phyloP scores from a whole-genome alignment of 2,113 vertebrate species.

The Antechinus stuartii region DNA sequence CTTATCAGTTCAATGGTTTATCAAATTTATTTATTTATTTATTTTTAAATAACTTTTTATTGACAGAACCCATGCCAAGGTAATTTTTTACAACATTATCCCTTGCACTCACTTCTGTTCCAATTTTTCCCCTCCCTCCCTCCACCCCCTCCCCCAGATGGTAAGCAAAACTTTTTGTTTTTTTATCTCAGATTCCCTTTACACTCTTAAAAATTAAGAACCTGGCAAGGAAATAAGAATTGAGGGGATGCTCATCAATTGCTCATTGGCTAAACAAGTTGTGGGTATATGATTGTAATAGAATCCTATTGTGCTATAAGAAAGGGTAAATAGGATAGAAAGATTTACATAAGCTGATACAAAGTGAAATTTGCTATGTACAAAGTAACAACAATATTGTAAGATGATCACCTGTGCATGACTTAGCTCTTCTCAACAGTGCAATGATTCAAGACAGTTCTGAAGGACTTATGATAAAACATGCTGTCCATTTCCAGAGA shows the following conservation, averaged over 20 bases:
- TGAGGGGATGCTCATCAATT: background rate
- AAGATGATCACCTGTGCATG: background rate
- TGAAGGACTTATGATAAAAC: no score
- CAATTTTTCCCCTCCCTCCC: no score
- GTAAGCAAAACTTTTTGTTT: background rate
- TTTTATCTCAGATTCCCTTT: background rate
- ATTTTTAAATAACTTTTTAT: no score
- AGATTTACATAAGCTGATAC: background rate
- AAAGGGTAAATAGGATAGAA: background rate
- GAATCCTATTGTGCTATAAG: background rate
- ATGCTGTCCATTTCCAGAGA: background rate
- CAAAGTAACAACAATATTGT: background rate
- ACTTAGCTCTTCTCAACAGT: background rate
- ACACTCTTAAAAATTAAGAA: background rate
- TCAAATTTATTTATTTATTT: no score
- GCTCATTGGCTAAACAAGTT: background rate
- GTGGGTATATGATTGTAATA: background rate
- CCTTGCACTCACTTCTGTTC: no score
- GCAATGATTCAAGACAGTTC: no score
- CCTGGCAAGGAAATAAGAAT: background rate
- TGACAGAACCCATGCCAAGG: no score
- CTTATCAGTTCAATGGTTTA: no score
- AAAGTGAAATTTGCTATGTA: background rate
- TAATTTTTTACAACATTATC: no score
- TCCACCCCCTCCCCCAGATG: no score